A percentile compares a stretch with the other conserved stretches of the same genome.
These are phyloP conservation scores for Eumaeus atala DNA, from an alignment of 1,140 invertebrate species.

Conservation along the genomic window DNA sequence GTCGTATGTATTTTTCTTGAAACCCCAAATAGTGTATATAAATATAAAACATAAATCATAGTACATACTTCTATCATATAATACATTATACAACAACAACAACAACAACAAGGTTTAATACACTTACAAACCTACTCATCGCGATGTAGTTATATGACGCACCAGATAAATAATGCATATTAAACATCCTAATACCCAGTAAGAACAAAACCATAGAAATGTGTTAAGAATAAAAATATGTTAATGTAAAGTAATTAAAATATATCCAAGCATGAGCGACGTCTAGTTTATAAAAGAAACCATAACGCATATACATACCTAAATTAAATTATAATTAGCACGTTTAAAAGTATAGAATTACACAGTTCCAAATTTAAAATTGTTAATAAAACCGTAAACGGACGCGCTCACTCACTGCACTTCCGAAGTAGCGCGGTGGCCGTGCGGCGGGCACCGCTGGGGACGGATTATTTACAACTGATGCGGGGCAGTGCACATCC, in stretches of 20 bases:
- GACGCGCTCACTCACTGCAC: constrained; percentile 48
- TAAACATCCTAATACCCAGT: no score
- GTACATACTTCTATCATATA: no score
- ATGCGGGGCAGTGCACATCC: constrained; percentile 19
- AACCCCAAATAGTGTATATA: no score
- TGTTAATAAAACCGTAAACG: constrained; percentile 16
- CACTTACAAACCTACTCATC: no score
- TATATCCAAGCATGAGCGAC: neutral
- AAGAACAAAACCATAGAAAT: no score
- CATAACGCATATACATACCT: neutral
- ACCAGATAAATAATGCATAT: no score
- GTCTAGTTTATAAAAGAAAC: neutral
- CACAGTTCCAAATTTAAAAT: constrained; percentile 28
- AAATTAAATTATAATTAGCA: neutral
- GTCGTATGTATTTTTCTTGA: no score
- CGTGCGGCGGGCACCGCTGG: constrained; percentile 27
- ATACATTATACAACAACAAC: no score
- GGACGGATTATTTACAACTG: constrained; percentile 36
- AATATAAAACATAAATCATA: no score
- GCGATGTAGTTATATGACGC: no score
- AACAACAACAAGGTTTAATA: no score
- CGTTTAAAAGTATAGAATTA: constrained; percentile 23
- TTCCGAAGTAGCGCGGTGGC: constrained; percentile 39
- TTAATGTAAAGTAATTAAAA: neutral
- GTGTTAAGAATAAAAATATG: no score